Percentiles rank a stretch among this genome's conserved stretches.
phyloP scores from a whole-genome alignment of 2,113 vertebrate genomes.

The Entomyzon cyanotis region DNA sequence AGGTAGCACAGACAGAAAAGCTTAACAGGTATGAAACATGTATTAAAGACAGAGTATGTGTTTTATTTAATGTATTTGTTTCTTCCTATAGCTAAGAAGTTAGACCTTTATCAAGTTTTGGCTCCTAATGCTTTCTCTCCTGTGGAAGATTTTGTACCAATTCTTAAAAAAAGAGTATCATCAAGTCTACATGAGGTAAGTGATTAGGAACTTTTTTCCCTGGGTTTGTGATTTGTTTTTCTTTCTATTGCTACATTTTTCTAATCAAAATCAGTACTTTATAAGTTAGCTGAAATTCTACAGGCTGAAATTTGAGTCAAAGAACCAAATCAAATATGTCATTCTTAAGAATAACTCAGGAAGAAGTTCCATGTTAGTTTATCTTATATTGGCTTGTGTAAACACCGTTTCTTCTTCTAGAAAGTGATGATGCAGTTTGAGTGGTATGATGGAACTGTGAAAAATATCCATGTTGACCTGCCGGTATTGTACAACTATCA shows the following conservation, averaged over 20 bases:
- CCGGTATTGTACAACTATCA: slow-evolving; percentile 78
- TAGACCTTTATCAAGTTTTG: slow-evolving; percentile 83
- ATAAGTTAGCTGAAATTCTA: not conserved
- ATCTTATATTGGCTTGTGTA: not conserved
- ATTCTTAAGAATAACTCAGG: not conserved
- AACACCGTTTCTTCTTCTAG: slow-evolving; percentile 50
- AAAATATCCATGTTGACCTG: slow-evolving; percentile 82
- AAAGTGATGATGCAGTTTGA: slow-evolving; percentile 80
- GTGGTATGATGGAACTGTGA: slow-evolving; percentile 83
- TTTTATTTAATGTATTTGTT: not conserved
- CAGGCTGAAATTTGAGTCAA: not conserved
- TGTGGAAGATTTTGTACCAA: slow-evolving; percentile 78
- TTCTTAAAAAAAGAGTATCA: slow-evolving; percentile 80
- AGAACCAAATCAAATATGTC: not conserved
- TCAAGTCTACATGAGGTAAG: slow-evolving; percentile 79
- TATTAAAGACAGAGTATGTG: not conserved
- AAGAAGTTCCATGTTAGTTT: not conserved
- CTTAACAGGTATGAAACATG: not conserved
- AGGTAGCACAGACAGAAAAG: slow-evolving; percentile 65
- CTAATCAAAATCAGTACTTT: not conserved
- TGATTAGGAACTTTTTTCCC: not conserved
- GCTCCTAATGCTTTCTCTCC: slow-evolving; percentile 78
- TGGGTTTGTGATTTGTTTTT: not conserved
- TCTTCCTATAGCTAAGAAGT: slow-evolving; percentile 75
- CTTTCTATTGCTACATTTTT: not conserved